A percentile compares a stretch with the other conserved stretches of the same genome.
Evolutionary conservation across 2,113 vertebrate genomes (phyloP).

Genomic region (Heterochromis multidens): DNA sequence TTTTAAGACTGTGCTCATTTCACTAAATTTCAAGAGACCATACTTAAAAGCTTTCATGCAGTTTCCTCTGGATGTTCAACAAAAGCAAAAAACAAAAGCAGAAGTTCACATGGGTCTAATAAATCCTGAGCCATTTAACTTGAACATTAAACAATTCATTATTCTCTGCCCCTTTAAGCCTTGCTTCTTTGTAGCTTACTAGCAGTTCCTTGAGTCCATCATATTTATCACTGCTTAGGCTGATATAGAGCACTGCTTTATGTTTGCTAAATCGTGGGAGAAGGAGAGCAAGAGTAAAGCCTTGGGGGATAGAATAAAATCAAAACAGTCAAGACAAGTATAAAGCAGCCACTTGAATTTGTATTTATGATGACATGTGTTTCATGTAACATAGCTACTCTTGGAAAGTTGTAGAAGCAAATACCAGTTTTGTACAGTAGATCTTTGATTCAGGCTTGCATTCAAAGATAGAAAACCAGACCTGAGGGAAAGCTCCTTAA

Average conservation of each 20-base stretch:
- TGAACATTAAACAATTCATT: slow-evolving; percentile 1
- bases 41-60: not conserved
- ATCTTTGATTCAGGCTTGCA: not conserved
- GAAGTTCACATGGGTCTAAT: not conserved
- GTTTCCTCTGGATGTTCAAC: not conserved
- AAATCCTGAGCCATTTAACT: not conserved
- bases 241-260: slow-evolving; percentile 1
- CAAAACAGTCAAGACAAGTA: not conserved
- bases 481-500: not conserved
- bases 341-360: not conserved
- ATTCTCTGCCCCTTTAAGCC: slow-evolving; percentile 1
- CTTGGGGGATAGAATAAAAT: not conserved
- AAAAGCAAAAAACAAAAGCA: not conserved
- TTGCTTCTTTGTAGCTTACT: not conserved
- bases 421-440: not conserved
- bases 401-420: not conserved
- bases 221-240: slow-evolving; percentile 3
- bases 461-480: not conserved
- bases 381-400: not conserved
- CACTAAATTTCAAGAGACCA: not conserved
- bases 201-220: not conserved
- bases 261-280: slow-evolving; percentile 18
- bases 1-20: not conserved
- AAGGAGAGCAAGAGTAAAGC: slow-evolving; percentile 5
- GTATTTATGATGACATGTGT: not conserved